These are phyloP conservation scores for Moxostoma hubbsi DNA, from an alignment of 2,797 vertebrate species.

Conservation along the genomic window DNA sequence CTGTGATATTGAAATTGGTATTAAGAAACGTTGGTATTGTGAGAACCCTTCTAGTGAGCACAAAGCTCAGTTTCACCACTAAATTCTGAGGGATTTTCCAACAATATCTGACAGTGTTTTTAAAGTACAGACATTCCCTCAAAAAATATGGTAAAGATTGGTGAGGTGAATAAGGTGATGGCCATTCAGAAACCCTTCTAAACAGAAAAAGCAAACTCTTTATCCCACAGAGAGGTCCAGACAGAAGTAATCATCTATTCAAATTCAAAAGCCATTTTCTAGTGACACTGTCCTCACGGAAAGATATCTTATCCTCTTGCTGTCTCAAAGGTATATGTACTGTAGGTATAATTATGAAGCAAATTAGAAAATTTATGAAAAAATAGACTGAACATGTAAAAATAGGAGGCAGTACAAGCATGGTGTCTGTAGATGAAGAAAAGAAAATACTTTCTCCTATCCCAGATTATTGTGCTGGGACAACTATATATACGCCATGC, in stretches of 20 bases:
- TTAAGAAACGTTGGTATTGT: too few species aligned
- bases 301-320: background rate
- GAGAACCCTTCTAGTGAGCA: too few species aligned
- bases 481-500: too few species aligned
- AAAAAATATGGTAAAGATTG: too few species aligned
- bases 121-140: background rate
- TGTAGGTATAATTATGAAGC: constrained; percentile 3
- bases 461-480: too few species aligned
- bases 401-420: too few species aligned
- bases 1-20: too few species aligned
- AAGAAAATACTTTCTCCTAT: too few species aligned
- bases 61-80: too few species aligned
- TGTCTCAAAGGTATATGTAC: background rate
- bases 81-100: too few species aligned
- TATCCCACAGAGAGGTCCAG: background rate
- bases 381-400: background rate
- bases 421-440: too few species aligned
- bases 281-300: background rate
- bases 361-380: background rate
- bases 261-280: constrained; percentile 16
- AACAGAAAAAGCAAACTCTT: background rate
- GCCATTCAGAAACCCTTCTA: background rate
- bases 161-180: too few species aligned
- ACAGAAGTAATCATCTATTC: background rate
- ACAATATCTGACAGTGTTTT: background rate